Conservation (phyloP, 1,140 invertebrate genomes). For the Gonioctena quinquepunctata region DNA sequence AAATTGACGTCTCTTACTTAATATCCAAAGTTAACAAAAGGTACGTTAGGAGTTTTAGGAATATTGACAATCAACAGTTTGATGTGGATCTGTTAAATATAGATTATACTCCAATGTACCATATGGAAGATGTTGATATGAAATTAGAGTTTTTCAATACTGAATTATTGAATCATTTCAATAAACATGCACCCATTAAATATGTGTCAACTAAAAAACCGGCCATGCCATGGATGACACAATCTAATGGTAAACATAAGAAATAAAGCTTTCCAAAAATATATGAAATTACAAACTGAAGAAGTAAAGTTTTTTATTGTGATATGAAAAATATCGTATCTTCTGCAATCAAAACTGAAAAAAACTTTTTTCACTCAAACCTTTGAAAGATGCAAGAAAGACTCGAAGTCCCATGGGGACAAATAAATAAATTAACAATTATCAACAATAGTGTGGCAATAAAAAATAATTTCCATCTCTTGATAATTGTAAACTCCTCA, state of each 20-base stretch:
- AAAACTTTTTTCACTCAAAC: neutral
- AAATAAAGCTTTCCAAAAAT: neutral
- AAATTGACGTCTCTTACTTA: neutral
- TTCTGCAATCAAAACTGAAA: neutral
- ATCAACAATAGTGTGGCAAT: neutral
- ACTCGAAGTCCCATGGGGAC: neutral
- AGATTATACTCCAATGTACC: neutral
- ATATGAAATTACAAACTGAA: neutral
- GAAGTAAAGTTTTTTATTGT: neutral
- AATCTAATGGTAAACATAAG: too few relatives aligned
- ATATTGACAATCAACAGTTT: neutral
- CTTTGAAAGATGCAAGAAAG: neutral
- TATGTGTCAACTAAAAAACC: neutral
- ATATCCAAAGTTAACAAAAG: neutral
- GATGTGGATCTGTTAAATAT: neutral
- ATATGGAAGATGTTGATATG: neutral
- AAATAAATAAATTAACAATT: neutral
- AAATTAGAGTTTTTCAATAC: neutral
- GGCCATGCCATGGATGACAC: neutral
- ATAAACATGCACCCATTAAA: neutral
- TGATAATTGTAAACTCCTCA: too few relatives aligned
- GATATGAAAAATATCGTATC: neutral
- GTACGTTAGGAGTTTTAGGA: neutral
- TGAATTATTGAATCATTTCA: neutral
- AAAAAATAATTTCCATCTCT: too few relatives aligned